Conservation (phyloP, 2,797 vertebrate species). For the Cyclopterus lumpus region DNA sequence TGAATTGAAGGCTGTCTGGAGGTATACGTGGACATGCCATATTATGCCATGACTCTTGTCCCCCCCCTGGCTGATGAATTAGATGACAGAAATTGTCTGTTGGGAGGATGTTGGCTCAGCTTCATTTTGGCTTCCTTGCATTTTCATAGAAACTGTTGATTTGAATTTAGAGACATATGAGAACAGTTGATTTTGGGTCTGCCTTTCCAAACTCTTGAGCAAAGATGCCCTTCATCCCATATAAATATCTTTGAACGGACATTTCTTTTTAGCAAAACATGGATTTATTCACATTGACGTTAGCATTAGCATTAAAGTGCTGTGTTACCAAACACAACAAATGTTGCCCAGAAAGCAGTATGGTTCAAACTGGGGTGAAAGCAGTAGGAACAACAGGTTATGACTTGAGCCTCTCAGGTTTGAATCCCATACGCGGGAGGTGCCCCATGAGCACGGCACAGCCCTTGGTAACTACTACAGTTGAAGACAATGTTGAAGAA, state of each 20-base stretch:
- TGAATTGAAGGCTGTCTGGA: constrained; percentile 15
- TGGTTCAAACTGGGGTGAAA: background rate
- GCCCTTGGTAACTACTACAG: background rate
- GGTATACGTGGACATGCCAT: constrained; percentile 6
- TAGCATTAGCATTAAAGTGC: background rate
- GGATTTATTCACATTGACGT: background rate
- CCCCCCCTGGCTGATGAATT: constrained; percentile 48
- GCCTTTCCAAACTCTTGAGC: background rate
- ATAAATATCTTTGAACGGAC: background rate
- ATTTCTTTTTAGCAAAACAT: background rate
- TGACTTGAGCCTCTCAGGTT: background rate
- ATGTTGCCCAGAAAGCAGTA: background rate
- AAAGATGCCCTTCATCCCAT: background rate
- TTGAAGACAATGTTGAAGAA: background rate
- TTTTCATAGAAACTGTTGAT: constrained; percentile 27
- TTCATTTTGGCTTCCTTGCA: constrained; percentile 31
- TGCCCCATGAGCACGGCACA: constrained; percentile 2
- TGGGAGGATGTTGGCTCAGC: constrained; percentile 36
- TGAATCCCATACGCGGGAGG: background rate
- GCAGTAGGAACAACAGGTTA: background rate
- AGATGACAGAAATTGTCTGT: constrained; percentile 48
- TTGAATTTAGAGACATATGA: constrained; percentile 27
- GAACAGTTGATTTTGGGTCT: constrained; percentile 18
- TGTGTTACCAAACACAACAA: background rate
- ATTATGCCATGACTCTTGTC: too few relatives aligned